A percentile compares a stretch with the other conserved stretches of the same genome.
Evolutionary conservation across 2,113 vertebrate genomes (phyloP).

Genomic region (Dolichallabes microphthalmus): DNA sequence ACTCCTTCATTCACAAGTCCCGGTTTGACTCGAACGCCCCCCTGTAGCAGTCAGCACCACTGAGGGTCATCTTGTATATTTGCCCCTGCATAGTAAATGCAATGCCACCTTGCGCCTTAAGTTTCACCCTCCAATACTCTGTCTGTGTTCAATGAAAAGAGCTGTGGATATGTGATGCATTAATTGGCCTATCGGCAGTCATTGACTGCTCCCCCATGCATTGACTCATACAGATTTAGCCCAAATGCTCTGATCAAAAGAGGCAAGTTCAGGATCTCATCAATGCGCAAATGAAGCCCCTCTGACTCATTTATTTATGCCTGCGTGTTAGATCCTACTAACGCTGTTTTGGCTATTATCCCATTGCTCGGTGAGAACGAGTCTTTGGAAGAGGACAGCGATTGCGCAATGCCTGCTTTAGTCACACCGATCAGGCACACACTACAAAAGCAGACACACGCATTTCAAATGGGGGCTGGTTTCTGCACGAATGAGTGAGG

Average conservation of each 20-base stretch:
- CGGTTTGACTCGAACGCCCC: too few species aligned
- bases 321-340: constrained; percentile 71
- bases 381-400: constrained; percentile 66
- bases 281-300: constrained; percentile 67
- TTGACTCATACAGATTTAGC: constrained; percentile 53
- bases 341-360: constrained; percentile 73
- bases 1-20: too few species aligned
- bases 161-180: constrained; percentile 30
- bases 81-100: background rate
- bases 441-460: constrained; percentile 66
- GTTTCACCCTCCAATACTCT: background rate
- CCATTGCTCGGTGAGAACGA: constrained; percentile 67
- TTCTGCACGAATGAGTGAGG: constrained; percentile 33
- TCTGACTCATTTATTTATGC: constrained; percentile 77
- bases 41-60: background rate
- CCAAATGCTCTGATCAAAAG: constrained; percentile 46
- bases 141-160: background rate
- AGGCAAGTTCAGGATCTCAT: constrained; percentile 58
- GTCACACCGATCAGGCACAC: constrained; percentile 70
- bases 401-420: constrained; percentile 73
- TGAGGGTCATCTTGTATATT: background rate
- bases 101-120: constrained; percentile 2
- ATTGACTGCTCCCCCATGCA: constrained; percentile 28
- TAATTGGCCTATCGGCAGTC: constrained; percentile 29
- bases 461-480: constrained; percentile 58